Evolutionary conservation across 2,888 invertebrate genomes (phyloP).

Genomic region (Monoplex corrugatus): DNA sequence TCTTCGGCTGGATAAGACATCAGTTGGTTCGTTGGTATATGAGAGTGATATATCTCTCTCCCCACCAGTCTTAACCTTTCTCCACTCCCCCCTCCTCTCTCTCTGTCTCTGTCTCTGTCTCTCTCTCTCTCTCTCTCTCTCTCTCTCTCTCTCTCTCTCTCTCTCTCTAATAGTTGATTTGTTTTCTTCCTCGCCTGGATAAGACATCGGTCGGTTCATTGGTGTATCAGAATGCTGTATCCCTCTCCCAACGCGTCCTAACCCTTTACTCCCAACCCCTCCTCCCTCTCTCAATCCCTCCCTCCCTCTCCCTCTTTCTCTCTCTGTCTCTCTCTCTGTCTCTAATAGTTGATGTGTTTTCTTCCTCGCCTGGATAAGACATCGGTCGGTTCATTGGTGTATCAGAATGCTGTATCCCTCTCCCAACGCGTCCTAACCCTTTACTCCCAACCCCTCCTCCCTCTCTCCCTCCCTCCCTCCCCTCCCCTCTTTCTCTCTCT

Average conservation of each 20-base stretch:
- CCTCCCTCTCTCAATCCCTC: background rate
- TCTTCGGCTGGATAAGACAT: too few species aligned
- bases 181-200: too few species aligned
- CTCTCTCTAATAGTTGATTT: too few species aligned
- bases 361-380: too few species aligned
- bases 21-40: too few species aligned
- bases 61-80: background rate
- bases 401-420: too few species aligned
- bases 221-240: too few species aligned
- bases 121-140: background rate
- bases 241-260: background rate
- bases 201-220: too few species aligned
- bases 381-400: too few species aligned
- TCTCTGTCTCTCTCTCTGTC: background rate
- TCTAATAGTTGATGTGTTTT: background rate
- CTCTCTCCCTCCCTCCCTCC: background rate
- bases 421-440: background rate
- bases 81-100: background rate
- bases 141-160: background rate
- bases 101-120: background rate
- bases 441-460: background rate
- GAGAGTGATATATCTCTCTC: too few species aligned
- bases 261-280: background rate
- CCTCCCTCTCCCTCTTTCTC: background rate
- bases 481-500: background rate